These are phyloP conservation scores for Genyomyrus donnyi DNA, from an alignment of 2,113 vertebrate genomes.

Conservation along the genomic window DNA sequence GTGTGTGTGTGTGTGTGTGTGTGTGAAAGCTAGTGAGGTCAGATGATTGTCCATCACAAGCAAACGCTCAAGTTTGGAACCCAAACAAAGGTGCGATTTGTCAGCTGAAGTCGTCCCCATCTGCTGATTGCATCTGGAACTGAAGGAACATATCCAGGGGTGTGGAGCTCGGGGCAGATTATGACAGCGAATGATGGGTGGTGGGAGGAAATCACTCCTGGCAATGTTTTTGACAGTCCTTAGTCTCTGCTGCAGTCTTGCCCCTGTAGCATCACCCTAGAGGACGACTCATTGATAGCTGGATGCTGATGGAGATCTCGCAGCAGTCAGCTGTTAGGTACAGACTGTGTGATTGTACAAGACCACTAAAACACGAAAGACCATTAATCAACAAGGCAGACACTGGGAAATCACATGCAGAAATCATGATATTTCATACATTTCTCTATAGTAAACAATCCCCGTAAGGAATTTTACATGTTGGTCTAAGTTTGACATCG, in stretches of 20 bases:
- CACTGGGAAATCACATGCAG: background rate
- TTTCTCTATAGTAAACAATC: background rate
- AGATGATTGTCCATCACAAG: background rate
- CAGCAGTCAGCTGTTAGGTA: background rate
- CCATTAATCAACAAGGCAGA: background rate
- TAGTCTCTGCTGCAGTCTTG: background rate
- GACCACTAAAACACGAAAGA: background rate
- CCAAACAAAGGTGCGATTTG: slow-evolving; percentile 27
- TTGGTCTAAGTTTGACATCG: background rate
- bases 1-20: background rate
- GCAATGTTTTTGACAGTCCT: background rate
- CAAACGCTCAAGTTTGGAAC: slow-evolving; percentile 15
- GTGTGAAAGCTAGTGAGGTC: background rate
- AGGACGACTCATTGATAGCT: background rate
- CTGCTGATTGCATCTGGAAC: slow-evolving; percentile 30
- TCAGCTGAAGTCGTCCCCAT: slow-evolving; percentile 26
- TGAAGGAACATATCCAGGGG: slow-evolving; percentile 27
- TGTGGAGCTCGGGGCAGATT: background rate
- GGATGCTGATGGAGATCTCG: background rate
- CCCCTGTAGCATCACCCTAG: background rate
- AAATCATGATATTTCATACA: background rate
- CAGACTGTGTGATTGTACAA: background rate
- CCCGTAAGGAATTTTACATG: background rate
- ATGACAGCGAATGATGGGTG: background rate
- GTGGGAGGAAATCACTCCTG: background rate